These are phyloP conservation scores for Paratilapia polleni DNA, from an alignment of 2,113 vertebrate species.

Conservation along the genomic window DNA sequence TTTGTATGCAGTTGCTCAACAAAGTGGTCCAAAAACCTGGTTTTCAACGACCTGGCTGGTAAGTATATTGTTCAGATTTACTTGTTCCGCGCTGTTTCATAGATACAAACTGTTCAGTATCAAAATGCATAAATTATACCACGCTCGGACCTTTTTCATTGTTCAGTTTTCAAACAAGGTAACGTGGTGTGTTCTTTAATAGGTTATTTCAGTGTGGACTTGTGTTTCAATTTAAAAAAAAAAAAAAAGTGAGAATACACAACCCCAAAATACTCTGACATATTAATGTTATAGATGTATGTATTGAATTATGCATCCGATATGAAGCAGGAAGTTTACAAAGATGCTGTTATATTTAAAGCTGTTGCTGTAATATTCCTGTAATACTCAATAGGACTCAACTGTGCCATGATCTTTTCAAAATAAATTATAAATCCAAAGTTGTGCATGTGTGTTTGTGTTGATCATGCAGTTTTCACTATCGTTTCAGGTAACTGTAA, in stretches of 20 bases:
- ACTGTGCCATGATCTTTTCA: not conserved
- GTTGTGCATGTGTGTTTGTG: not conserved
- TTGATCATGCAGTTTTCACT: not conserved
- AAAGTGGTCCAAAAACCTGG: not conserved
- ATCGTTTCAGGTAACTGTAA: too few species aligned
- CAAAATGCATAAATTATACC: not conserved
- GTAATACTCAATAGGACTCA: not conserved
- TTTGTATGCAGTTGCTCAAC: not conserved
- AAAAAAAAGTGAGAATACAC: not conserved
- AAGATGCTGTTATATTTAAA: not conserved
- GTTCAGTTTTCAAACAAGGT: not conserved
- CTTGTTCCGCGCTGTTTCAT: not conserved
- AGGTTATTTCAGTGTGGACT: not conserved
- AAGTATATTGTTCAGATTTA: not conserved
- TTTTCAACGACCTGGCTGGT: not conserved
- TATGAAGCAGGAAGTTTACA: not conserved
- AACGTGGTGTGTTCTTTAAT: not conserved
- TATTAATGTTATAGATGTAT: not conserved
- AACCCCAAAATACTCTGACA: fast-evolving
- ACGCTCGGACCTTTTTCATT: not conserved
- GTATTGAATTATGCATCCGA: not conserved
- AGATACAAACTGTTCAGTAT: not conserved
- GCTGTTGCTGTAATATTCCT: not conserved
- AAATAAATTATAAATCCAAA: not conserved
- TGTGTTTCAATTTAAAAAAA: fast-evolving